phyloP scores from a whole-genome alignment of 1,140 invertebrate species.

The Leguminivora glycinivorella region DNA sequence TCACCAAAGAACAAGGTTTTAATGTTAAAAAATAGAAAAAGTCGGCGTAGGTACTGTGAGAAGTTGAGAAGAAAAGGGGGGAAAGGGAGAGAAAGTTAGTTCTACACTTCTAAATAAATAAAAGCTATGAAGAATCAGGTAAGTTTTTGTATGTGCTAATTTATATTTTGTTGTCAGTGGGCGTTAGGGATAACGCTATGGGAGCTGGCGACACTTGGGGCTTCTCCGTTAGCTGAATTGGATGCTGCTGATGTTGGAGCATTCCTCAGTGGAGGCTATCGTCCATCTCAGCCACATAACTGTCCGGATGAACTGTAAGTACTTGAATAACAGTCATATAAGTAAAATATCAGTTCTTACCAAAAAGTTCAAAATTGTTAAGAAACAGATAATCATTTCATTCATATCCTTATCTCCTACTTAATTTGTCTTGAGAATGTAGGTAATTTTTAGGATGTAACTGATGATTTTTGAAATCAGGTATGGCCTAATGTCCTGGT shows the following conservation, averaged over 20 bases:
- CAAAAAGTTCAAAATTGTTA: no score
- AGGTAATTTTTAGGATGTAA: not conserved
- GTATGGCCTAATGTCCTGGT: slow-evolving; percentile 94
- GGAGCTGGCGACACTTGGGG: slow-evolving; percentile 94
- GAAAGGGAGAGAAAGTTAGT: no score
- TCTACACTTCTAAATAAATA: no score
- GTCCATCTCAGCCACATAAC: slow-evolving; percentile 93
- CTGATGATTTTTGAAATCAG: slow-evolving; percentile 72
- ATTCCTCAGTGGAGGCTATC: slow-evolving; percentile 92
- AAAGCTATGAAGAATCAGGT: no score
- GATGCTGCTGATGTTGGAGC: slow-evolving; percentile 94
- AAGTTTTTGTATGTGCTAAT: not conserved
- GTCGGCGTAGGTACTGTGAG: no score
- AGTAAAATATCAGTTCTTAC: no score
- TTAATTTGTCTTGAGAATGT: no score
- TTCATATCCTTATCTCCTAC: no score
- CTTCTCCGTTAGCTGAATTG: slow-evolving; percentile 92
- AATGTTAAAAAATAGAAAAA: no score
- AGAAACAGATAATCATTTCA: no score
- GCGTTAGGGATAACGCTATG: slow-evolving; percentile 95
- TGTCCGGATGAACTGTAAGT: slow-evolving; percentile 97
- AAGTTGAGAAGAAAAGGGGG: no score
- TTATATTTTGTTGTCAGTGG: slow-evolving; percentile 84
- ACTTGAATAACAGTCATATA: slow-evolving; percentile 12
- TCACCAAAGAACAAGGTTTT: no score